Base-by-base conservation (phyloP, 2,888 invertebrate species). In the Neoitamus cyanurus region DNA sequence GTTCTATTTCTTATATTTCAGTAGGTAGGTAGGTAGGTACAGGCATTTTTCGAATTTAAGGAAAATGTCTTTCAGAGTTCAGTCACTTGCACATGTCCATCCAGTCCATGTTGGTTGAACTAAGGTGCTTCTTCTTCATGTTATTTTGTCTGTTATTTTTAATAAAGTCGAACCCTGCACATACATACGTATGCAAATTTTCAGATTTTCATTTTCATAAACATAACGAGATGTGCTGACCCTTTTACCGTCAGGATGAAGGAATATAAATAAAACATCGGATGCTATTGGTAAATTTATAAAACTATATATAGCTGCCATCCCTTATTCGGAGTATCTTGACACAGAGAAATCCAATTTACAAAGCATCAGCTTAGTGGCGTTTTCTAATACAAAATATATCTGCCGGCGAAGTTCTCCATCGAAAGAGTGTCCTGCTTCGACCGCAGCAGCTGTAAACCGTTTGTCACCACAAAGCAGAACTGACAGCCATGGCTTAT, bases 401-500 rank as follows among this genome's bases (percentile, higher is more conserved):
- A 58, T 58, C 58, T 58, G 20, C 25, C 9, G 58, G 15, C 20
- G 25, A 58, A 20, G 6, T 37, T 11, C 20, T 58, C 58, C 25
- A 1, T 1, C 2, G 20, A 7, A 58, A 58, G 48, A 48, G 58
- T 58, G 25, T 58, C 58, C 58, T 58, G 37, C 25, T 25, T 20
- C 58, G 58, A 58, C 58, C 58, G 58, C 58, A 58, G 58, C 58
- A 58, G 58, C 58, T 58, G 58, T 58, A 58, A 58, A 9, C 25
- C 58, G 58, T 58, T 58, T 58, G 25, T 58, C 58, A 58, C 58
- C 58, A 58, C 9, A 25, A 58, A 58, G 58, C 58, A 58, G 58
- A 58, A 58, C 58, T 25, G 58, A 58, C 58, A 58, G 58, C 58
- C 58, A 25, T 58, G 58, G 25, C 58, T 58, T 77, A 77, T 77